Evolutionary conservation across 2,797 vertebrate genomes (phyloP).

Genomic region (Smutsia gigantea): DNA sequence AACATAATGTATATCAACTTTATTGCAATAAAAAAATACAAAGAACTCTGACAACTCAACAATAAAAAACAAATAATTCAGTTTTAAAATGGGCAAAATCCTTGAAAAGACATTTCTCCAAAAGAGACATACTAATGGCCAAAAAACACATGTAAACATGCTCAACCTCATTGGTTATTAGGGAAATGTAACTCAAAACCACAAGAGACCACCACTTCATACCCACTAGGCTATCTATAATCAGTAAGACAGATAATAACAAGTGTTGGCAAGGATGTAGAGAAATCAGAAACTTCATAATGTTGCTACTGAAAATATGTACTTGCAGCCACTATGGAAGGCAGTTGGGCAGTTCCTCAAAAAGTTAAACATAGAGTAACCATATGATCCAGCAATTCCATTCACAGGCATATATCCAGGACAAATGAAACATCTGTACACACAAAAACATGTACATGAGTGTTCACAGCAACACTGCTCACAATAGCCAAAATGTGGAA

Average conservation of each 20-base stretch:
- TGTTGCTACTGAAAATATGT: not conserved
- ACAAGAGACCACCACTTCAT: not conserved
- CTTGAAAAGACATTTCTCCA: not conserved
- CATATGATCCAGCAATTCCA: not conserved
- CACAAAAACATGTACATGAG: not conserved
- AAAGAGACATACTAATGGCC: not conserved
- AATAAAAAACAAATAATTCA: not conserved
- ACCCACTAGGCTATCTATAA: not conserved
- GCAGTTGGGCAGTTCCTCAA: not conserved
- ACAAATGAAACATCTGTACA: not conserved
- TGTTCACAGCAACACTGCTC: not conserved
- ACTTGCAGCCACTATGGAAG: not conserved
- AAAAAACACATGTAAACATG: constrained; percentile 17
- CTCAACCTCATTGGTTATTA: not conserved
- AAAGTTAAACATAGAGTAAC: not conserved
- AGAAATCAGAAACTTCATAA: not conserved
- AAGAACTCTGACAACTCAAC: not conserved
- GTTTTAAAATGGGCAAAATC: not conserved
- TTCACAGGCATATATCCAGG: not conserved
- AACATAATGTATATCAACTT: too few species aligned
- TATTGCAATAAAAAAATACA: too few species aligned
- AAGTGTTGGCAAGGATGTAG: not conserved
- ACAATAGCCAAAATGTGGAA: not conserved
- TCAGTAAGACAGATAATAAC: not conserved
- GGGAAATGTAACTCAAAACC: constrained; percentile 32